Base-by-base conservation (phyloP, 2,113 vertebrate species). In the Gila orcuttii region DNA sequence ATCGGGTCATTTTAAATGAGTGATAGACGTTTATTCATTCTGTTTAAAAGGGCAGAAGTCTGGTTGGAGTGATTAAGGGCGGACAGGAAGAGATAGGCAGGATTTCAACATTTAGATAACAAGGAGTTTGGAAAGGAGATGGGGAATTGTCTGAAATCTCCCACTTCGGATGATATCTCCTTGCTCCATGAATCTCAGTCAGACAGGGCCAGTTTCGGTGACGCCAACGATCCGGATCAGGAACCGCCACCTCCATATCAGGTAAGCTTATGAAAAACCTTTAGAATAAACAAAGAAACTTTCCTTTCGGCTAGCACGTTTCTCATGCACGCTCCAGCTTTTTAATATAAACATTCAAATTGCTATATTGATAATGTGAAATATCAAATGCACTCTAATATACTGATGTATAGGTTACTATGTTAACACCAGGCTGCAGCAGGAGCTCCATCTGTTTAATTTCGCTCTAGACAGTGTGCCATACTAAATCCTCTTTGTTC, bases 101-200 rank as follows among this genome's bases (percentile, higher is more conserved):
- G 42, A 50, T 55, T 85, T 36, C 86, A 85, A 89, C 87, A 75
- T 60, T 75, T 71, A 84, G 74, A 84, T 21, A 85, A 36, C 68
- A 62, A 79, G 81, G 88, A 86, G 89, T 92, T 89, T 83, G 68
- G 89, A 81, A 71, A 76, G 93, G 95, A 96, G 92, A 98, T 98
- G 97, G 97, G 97, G 92, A 99, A 98, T 93, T 99, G 97, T 94
- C 92, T 99, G 89, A 98, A 98, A 92, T 97, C 97, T 91, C 97
- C 97, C 85, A 98, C 97, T 89, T 98, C 97, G 88, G 97, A 99
- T 94, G 97, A 99, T 92, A 99, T 99, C 90, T 99, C 97, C 88
- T 91, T 99, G 93, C 96, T 99, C 2, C 97, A 99, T 87, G 97
- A 99, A 89, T 99, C 97, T 50, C 97, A 97, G 93, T 98, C 97